Base-by-base conservation (phyloP, 2,888 invertebrate genomes). In the Arctia plantaginis region DNA sequence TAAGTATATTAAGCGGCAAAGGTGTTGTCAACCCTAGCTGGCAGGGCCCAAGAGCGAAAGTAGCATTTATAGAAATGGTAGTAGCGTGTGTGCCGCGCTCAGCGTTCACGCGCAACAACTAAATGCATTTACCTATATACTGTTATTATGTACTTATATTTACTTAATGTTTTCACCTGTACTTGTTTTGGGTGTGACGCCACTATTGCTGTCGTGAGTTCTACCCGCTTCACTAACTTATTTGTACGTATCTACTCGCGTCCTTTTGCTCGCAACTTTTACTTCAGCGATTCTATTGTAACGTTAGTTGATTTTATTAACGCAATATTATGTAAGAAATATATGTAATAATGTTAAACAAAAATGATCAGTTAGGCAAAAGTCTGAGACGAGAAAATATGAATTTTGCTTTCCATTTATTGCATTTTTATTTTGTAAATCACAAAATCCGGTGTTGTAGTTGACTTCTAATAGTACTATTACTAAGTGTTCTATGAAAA, bases 361-460 rank as follows among this genome's bases (percentile, higher is more conserved):
- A 89, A 88, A 74, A 88, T 87, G 92, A 92, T 91, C 93, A 90
- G 90, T 90, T 93, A 92, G 91, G 89, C 91, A 93, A 92, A 93
- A 95, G 94, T 94, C 94, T 94, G 94, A 94, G 87, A 90, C 86
- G 86, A 88, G 83, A 91, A 88, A 89, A 91, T 92, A 93, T 91
- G 90, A 92, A 91, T 90, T 93, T 95, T 94, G 95, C 94, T 95
- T 95, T 94, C 90, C 83, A 87, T 41, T 23, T 12, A 7, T 27
- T 59, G 80, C 33, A 79, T 87, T 88, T 86, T 79, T 85, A 83
- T 74, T 69, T 41, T 33, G 27, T 30, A 27, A 18, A 27, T 27
- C 30, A 18, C 8, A 13, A 18, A 30, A 62, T 30, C 15, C 30
- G 0, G 30, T 59, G 0, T 27, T 12, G 59, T 30, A n/a, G 55